Base-by-base conservation (phyloP, 2,113 vertebrate species). In the Eublepharis macularius region DNA sequence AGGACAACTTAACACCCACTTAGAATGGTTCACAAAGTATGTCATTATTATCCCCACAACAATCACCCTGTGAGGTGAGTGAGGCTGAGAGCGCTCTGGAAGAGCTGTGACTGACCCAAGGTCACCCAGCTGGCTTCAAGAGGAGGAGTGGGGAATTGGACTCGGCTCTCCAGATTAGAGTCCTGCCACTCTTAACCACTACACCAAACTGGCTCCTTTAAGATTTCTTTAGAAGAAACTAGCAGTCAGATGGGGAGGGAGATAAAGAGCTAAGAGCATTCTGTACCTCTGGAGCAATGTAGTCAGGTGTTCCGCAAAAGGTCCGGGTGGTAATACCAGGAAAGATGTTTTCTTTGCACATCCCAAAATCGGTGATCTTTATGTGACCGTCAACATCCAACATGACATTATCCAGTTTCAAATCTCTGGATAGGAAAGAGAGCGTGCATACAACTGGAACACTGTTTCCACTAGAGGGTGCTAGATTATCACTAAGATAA, bases 381-480 rank as follows among this genome's bases (percentile, higher is more conserved):
- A 98, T 98, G 95, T 98, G 98, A 11, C 98, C 98, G 68, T 98
- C 97, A 0, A 96, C 96, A 87, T 98, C 98, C 68, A 98, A 93
- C 95, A 98, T 96, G 82, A 98, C 98, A 3, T 98, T 98, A 86
- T 98, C 98, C 94, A 98, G 95, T 94, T 98, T 98, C 76, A 98
- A 96, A 91, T 98, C 98, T 94, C 98, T 98, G 90, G 29, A 63
- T 79, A 4, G 16, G 19, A 79, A 49, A 76, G 70, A 75, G 39
- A 81, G 70, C 45, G 24, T 29, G 29, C 26, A 26, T 63, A 26
- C 54, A 34, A 81, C 24, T n/a, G 51, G 63, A 57, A 17, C 2
- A 4, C 24, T 12, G 14, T 84, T 51, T 32, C 43, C 83, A 77
- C 43, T 10, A 41, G 39, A 80, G 63, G 49, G n/a, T 1, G 4